Evolutionary conservation across 1,140 invertebrate species (phyloP).

Genomic region (Zophobas atratus): DNA sequence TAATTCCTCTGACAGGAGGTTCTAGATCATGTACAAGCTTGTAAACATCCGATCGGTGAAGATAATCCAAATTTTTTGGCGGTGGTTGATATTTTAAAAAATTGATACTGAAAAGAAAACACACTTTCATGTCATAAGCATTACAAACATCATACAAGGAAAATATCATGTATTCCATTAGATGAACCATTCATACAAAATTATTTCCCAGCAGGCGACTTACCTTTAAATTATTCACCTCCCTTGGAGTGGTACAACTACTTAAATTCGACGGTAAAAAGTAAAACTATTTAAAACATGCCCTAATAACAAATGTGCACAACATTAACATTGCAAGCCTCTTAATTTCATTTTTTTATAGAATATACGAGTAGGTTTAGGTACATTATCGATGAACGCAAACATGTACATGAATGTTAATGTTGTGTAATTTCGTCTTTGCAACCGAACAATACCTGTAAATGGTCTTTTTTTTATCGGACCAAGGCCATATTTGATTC

Average conservation of each 20-base stretch:
- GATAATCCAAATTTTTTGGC: slow-evolving; percentile 77
- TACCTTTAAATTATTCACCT: no score
- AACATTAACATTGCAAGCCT: no score
- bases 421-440: slow-evolving; percentile 11
- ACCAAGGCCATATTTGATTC: slow-evolving; percentile 72
- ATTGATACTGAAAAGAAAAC: slow-evolving; percentile 74
- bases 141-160: background rate
- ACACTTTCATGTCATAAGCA: background rate
- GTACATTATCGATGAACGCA: background rate
- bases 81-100: slow-evolving; percentile 86
- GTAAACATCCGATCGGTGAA: slow-evolving; percentile 82
- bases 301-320: no score
- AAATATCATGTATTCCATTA: background rate
- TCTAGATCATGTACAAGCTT: slow-evolving; percentile 83
- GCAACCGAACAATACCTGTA: slow-evolving; percentile 68
- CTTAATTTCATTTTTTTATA: no score
- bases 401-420: background rate
- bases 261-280: no score
- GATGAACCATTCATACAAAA: no score
- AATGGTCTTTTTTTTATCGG: slow-evolving; percentile 66
- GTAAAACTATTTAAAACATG: no score
- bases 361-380: no score
- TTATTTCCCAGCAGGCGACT: no score
- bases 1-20: slow-evolving; percentile 75
- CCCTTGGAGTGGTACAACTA: no score